phyloP scores from a whole-genome alignment of 2,888 invertebrate genomes.

The Caenorhabditis sp. region DNA sequence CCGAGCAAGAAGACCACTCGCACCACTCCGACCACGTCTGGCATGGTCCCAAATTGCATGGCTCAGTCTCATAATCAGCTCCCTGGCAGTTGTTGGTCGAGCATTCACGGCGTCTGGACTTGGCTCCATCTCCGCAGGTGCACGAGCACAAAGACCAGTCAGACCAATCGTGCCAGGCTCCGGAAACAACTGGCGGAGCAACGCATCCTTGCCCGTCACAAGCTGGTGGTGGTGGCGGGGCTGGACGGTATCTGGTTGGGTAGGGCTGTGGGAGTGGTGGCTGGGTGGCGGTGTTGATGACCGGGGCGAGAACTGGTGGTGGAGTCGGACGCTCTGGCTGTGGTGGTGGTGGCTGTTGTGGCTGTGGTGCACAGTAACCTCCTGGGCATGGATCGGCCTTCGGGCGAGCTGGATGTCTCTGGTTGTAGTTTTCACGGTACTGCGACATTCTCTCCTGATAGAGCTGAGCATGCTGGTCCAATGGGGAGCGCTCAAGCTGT shows the following conservation, averaged over 20 bases:
- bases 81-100: constrained; percentile 70
- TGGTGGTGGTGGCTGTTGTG: constrained; percentile 9
- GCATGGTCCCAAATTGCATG: constrained; percentile 72
- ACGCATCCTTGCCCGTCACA: constrained; percentile 71
- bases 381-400: constrained; percentile 71
- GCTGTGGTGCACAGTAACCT: constrained; percentile 60
- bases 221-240: constrained; percentile 71
- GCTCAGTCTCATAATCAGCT: constrained; percentile 65
- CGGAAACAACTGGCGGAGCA: constrained; percentile 46
- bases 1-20: constrained; percentile 70
- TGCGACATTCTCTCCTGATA: constrained; percentile 68
- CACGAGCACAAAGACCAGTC: constrained; percentile 72
- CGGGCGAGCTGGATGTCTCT: constrained; percentile 71
- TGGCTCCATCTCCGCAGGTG: constrained; percentile 71
- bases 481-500: constrained; percentile 55
- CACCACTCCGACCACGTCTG: constrained; percentile 76
- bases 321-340: constrained; percentile 62
- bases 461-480: constrained; percentile 62
- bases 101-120: constrained; percentile 69
- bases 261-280: constrained; percentile 56
- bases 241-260: constrained; percentile 67
- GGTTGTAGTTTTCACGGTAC: constrained; percentile 65
- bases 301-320: constrained; percentile 63
- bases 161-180: constrained; percentile 73
- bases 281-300: constrained; percentile 55